Evolutionary conservation across 2,113 vertebrate species (phyloP), one percentile per base, ranked within the genome.

Genomic region (Cercocebus atys): DNA sequence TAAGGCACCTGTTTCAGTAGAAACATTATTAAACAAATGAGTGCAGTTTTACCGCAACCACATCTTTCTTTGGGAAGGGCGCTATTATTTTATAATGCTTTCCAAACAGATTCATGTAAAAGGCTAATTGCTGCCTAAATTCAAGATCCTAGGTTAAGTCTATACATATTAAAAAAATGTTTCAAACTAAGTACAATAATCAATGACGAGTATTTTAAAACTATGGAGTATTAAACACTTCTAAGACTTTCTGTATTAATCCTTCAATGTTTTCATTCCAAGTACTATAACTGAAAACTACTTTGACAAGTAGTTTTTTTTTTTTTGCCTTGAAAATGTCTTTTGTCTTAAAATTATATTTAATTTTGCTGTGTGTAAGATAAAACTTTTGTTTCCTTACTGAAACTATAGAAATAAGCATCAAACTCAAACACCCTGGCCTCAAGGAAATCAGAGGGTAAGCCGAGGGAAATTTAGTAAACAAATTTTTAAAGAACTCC

Each of bases 1-100:
- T 59, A 95, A 98, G 97, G 92, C 94, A 98, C 97, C 98, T 98
- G 95, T 97, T 98, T 97, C 97, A 98, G 81, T 3, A 88, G 72
- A 97, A 80, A 83, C 93, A 98, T 70, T 86, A 97, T 96, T 90
- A 93, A 97, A 98, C 25, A 2, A 23, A 27, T 35, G 12, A 97
- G 40, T 85, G 93, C 1, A 50, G 70, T 32, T 76, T 96, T 84
- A 78, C 95, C 92, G 98, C 40, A 96, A 95, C 22, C 43, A 83
- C 82, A 97, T 92, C 92, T 94, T 97, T 98, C 96, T 97, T 93
- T 82, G 87, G 95, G 27, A 76, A 97, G 50, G 64, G 88, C 96
- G 72, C 83, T 97, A 85, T 87, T 94, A 92, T 94, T 96, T 80
- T 78, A 92, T 97, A 78, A 82, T 80, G 87, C 92, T 98, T 98